phyloP scores from a whole-genome alignment of 1,140 invertebrate species.

The Drosophila ercepeae region DNA sequence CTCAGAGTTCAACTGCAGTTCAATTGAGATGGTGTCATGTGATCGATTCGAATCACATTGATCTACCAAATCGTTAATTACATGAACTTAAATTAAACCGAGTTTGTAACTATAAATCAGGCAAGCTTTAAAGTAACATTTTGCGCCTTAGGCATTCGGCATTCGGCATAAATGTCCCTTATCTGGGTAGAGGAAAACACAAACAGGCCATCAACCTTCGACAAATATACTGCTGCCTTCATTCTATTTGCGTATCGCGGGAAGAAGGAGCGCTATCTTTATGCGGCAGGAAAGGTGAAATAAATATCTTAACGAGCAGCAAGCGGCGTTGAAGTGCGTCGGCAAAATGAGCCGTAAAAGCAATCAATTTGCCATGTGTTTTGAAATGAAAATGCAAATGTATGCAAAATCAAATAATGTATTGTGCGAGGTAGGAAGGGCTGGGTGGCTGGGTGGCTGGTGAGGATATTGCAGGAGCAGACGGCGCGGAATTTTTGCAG shows the following conservation, averaged over 20 bases:
- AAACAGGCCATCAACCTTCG: conserved; percentile 39
- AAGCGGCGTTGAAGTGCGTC: conserved; percentile 37
- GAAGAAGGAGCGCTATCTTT: conserved; percentile 47
- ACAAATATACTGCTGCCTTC: conserved; percentile 24
- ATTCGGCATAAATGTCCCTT: conserved; percentile 30
- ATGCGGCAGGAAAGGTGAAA: conserved; percentile 53
- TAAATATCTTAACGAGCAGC: conserved; percentile 69
- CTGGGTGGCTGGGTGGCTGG: background rate
- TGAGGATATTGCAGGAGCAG: conserved; percentile 29
- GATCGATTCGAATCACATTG: background rate
- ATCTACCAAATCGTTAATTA: background rate
- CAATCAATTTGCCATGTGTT: conserved; percentile 79
- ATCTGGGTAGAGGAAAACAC: conserved; percentile 38
- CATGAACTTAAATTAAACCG: background rate
- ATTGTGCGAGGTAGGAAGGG: conserved; percentile 14
- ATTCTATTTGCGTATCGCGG: conserved; percentile 32
- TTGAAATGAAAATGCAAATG: conserved; percentile 62
- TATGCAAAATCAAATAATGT: conserved; percentile 56
- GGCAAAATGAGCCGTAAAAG: conserved; percentile 78
- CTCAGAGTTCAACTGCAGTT: background rate
- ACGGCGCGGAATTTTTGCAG: conserved; percentile 40
- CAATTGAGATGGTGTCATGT: background rate
- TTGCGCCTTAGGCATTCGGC: conserved; percentile 9
- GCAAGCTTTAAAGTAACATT: conserved; percentile 10
- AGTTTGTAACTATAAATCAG: conserved; percentile 1